These are phyloP conservation scores for Siniperca chuatsi DNA, from an alignment of 2,113 vertebrate species.

Conservation along the genomic window DNA sequence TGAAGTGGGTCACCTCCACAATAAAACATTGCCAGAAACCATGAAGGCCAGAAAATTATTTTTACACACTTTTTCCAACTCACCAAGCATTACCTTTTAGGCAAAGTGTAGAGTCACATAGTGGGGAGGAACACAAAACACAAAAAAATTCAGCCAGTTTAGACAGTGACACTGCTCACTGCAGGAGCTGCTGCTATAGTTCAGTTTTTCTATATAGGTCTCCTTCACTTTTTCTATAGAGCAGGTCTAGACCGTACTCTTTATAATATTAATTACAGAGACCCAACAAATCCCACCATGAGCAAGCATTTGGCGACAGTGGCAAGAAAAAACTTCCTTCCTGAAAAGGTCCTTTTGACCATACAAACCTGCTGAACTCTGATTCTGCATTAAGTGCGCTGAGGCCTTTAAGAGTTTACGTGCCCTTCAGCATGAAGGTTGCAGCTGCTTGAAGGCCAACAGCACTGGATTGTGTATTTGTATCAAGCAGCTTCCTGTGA, in stretches of 20 bases:
- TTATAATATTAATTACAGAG: too few relatives aligned
- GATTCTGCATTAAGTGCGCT: not conserved
- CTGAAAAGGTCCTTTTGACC: not conserved
- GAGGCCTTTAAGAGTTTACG: not conserved
- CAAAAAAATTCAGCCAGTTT: not conserved
- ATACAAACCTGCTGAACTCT: slow-evolving; percentile 18
- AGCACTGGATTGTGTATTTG: not conserved
- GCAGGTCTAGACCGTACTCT: too few relatives aligned
- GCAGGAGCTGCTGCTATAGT: not conserved
- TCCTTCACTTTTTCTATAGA: too few relatives aligned
- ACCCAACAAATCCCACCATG: too few relatives aligned
- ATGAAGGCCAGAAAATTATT: not conserved
- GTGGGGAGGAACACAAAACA: not conserved
- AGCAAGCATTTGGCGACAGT: too few relatives aligned
- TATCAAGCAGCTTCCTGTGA: slow-evolving; percentile 8
- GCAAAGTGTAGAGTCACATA: not conserved
- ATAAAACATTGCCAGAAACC: not conserved
- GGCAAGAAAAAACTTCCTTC: too few relatives aligned
- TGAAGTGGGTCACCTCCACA: not conserved
- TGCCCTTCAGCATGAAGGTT: slow-evolving; percentile 8
- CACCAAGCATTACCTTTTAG: not conserved
- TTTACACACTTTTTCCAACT: not conserved
- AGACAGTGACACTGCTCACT: not conserved
- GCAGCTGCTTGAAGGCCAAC: slow-evolving; percentile 8
- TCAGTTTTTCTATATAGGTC: not conserved